Evolutionary conservation across 2,888 invertebrate species (phyloP).

Genomic region (Nephrocerus scutellatus): DNA sequence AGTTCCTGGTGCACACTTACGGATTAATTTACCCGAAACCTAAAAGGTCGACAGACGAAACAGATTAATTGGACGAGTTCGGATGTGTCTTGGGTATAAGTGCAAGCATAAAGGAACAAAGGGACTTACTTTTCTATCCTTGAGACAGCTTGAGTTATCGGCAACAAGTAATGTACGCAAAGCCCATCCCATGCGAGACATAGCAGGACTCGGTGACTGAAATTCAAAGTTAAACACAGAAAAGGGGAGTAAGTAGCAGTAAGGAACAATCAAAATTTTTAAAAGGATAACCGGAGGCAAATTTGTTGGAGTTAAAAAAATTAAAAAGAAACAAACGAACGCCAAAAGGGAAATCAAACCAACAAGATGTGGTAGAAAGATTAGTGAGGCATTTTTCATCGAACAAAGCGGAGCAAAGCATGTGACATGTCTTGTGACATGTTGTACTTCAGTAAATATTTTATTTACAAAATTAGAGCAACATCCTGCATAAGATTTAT

Average conservation of each 20-base stretch:
- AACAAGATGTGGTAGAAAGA: not conserved
- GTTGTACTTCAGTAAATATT: no score
- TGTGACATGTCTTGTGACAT: no score
- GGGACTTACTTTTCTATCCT: constrained; percentile 55
- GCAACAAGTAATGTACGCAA: constrained; percentile 60
- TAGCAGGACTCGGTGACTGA: constrained; percentile 57
- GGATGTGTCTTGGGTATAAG: not conserved
- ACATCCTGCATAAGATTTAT: no score
- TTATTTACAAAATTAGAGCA: no score
- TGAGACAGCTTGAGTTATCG: constrained; percentile 56
- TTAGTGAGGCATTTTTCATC: no score
- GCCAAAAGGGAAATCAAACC: not conserved
- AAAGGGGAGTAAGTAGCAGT: no score
- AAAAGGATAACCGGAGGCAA: constrained; percentile 1
- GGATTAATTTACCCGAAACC: constrained; percentile 56
- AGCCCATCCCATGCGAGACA: constrained; percentile 63
- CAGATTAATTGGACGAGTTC: constrained; percentile 5
- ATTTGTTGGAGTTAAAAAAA: not conserved
- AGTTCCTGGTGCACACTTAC: constrained; percentile 67
- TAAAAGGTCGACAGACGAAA: constrained; percentile 16
- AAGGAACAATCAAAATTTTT: no score
- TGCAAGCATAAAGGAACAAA: not conserved
- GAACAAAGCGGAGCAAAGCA: no score
- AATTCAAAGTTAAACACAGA: constrained; percentile 15
- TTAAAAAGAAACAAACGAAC: constrained; percentile 1